A percentile compares a stretch with the other conserved stretches of the same genome.
phyloP scores from a whole-genome alignment of 2,797 vertebrate species.

The Aratinga solstitialis region DNA sequence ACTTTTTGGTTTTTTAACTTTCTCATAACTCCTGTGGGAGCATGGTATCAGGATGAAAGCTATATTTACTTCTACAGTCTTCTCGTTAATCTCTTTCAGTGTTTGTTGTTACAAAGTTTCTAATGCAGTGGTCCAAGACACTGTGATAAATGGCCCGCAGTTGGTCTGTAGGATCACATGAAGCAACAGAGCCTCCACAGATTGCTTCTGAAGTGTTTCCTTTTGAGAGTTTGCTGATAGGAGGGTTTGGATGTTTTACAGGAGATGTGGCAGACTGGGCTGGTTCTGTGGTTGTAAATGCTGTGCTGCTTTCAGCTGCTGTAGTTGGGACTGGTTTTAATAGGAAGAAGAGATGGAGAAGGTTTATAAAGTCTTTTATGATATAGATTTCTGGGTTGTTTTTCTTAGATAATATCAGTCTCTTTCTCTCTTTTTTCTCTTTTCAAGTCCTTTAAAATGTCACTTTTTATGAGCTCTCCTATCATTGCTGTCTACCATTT shows the following conservation, averaged over 20 bases:
- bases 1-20: no score
- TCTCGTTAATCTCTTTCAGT: background rate
- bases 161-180: background rate
- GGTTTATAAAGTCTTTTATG: background rate
- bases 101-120: background rate
- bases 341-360: background rate
- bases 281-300: background rate
- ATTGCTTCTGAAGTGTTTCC: constrained; percentile 2
- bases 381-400: background rate
- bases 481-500: background rate
- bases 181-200: background rate
- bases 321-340: background rate
- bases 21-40: background rate
- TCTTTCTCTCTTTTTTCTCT: background rate
- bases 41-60: background rate
- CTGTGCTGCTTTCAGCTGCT: background rate
- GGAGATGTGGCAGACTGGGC: background rate
- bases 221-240: background rate
- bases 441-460: background rate
- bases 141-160: background rate
- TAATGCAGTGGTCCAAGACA: background rate
- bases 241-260: background rate
- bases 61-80: background rate
- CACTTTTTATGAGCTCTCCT: background rate
- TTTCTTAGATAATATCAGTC: background rate